Evolutionary conservation across 2,888 invertebrate species (phyloP).

Genomic region (Sinotaia quadrata): DNA sequence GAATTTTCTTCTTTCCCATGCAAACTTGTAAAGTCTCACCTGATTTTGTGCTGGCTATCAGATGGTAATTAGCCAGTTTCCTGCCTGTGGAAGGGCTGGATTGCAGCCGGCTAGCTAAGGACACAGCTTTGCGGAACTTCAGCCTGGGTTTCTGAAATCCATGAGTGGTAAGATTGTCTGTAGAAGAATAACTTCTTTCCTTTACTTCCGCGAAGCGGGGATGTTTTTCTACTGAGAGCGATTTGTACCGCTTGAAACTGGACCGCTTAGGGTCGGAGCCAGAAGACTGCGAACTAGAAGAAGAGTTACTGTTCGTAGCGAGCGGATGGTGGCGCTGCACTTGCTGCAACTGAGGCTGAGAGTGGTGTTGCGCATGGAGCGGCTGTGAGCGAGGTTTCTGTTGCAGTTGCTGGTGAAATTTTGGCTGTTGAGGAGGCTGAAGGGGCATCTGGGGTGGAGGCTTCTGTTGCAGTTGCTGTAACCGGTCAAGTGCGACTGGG

Average conservation of each 20-base stretch:
- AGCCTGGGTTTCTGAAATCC: conserved; percentile 60
- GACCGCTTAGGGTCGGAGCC: conserved; percentile 31
- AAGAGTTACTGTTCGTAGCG: conserved; percentile 7
- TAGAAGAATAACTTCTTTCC: conserved; percentile 64
- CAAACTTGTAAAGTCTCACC: conserved; percentile 58
- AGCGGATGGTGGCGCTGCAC: conserved; percentile 8
- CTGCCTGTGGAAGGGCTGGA: conserved; percentile 69
- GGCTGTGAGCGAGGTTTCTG: conserved; percentile 22
- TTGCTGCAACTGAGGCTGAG: conserved; percentile 7
- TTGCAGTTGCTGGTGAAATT: neutral
- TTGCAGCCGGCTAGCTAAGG: conserved; percentile 64
- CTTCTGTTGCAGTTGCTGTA: conserved; percentile 14
- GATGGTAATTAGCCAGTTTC: conserved; percentile 68
- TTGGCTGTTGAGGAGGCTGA: conserved; percentile 13
- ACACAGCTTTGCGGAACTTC: conserved; percentile 66
- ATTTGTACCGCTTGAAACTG: conserved; percentile 63
- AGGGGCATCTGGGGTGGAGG: conserved; percentile 9
- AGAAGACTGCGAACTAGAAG: neutral
- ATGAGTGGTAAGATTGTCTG: conserved; percentile 62
- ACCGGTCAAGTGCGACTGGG: conserved; percentile 20
- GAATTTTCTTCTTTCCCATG: too few species aligned
- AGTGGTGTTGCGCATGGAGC: neutral
- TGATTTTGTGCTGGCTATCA: conserved; percentile 67
- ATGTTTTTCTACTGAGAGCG: conserved; percentile 61
- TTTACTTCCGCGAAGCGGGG: conserved; percentile 62